Conservation (phyloP, 2,888 invertebrate genomes). For the Dryococelus australis region DNA sequence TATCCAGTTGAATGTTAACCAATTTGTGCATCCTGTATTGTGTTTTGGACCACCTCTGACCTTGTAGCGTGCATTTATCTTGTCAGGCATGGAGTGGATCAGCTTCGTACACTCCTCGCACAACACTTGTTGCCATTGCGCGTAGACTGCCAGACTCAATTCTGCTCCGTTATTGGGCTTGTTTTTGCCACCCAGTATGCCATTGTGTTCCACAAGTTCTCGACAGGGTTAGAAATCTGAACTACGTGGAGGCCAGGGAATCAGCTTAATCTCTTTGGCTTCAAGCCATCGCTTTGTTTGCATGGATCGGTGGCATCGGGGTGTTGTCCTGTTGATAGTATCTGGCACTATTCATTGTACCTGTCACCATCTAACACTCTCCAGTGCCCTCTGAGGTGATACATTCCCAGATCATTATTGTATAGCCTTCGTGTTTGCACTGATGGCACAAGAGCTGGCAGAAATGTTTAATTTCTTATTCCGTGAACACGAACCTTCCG, state of each 20-base stretch:
- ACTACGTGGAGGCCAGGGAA: conserved; percentile 13
- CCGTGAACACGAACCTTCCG: not conserved
- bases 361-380: not conserved
- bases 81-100: conserved; percentile 12
- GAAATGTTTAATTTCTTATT: conserved; percentile 16
- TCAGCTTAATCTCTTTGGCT: not conserved
- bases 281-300: conserved; percentile 1
- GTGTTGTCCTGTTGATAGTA: not conserved
- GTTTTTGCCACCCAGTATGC: conserved; percentile 5
- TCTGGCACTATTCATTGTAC: not conserved
- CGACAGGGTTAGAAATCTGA: not conserved
- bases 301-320: conserved; percentile 24
- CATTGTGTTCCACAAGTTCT: conserved; percentile 18
- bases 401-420: conserved; percentile 27
- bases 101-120: not conserved
- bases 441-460: not conserved
- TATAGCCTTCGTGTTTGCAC: not conserved
- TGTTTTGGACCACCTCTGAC: not conserved
- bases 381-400: conserved; percentile 12
- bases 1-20: too few species aligned
- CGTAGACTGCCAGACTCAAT: not conserved
- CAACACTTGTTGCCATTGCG: not conserved
- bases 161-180: not conserved
- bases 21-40: too few species aligned
- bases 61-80: not conserved